phyloP scores from a whole-genome alignment of 1,140 invertebrate genomes.

The Rhizoglyphus robini region DNA sequence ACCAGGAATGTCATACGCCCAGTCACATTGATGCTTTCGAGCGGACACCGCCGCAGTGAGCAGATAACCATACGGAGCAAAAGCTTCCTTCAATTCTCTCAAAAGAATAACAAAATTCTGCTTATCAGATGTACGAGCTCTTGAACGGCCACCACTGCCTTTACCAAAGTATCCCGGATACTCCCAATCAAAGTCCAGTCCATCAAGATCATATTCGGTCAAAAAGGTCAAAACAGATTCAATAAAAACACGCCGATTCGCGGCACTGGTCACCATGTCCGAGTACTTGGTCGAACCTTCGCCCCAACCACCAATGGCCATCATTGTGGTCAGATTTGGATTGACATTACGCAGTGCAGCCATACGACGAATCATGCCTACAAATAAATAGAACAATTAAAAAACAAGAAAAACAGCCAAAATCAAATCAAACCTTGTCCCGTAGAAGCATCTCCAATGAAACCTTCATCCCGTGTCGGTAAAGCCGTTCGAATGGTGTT shows the following conservation, averaged over 20 bases:
- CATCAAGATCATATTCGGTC: slow-evolving; percentile 82
- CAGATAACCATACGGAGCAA: slow-evolving; percentile 36
- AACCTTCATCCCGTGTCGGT: too few species aligned
- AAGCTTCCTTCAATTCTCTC: slow-evolving; percentile 31
- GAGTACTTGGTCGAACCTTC: slow-evolving; percentile 62
- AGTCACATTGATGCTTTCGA: slow-evolving; percentile 38
- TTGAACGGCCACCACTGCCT: slow-evolving; percentile 34
- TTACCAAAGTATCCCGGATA: slow-evolving; percentile 30
- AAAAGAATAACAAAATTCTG: slow-evolving; percentile 16
- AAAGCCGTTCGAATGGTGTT: slow-evolving; percentile 49
- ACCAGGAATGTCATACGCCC: slow-evolving; percentile 58
- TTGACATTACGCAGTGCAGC: slow-evolving; percentile 46
- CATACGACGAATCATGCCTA: slow-evolving; percentile 40
- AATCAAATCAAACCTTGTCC: too few species aligned
- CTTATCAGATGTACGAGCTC: slow-evolving; percentile 32
- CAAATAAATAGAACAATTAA: too few species aligned
- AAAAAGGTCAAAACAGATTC: slow-evolving; percentile 75
- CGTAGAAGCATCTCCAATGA: too few species aligned
- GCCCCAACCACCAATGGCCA: slow-evolving; percentile 70
- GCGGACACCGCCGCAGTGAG: slow-evolving; percentile 44
- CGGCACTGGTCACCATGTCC: slow-evolving; percentile 60
- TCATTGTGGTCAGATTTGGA: slow-evolving; percentile 54
- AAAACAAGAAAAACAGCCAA: too few species aligned
- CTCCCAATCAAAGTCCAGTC: slow-evolving; percentile 76
- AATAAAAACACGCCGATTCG: slow-evolving; percentile 54